Conservation (phyloP, 2,888 invertebrate species). For the Steinernema carpocapsae region DNA sequence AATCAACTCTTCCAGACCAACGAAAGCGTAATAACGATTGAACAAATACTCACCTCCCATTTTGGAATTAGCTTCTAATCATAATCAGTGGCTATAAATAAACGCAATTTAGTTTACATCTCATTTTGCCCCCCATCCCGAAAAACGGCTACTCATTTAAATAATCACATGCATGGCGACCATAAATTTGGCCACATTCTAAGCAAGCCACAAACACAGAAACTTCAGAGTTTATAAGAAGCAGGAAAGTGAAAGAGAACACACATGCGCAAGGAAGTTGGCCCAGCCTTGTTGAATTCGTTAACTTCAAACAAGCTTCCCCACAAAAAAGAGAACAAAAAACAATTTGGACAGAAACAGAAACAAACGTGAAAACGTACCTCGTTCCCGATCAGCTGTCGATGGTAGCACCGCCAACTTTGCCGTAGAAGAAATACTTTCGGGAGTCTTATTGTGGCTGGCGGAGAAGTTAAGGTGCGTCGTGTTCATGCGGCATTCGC, state of each 20-base stretch:
- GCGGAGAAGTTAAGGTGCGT: conserved; percentile 34
- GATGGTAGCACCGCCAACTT: conserved; percentile 34
- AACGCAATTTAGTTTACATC: conserved; percentile 17
- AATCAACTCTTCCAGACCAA: background rate
- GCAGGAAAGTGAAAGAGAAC: background rate
- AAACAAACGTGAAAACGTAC: background rate
- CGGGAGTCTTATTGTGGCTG: conserved; percentile 11
- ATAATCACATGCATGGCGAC: too few species aligned
- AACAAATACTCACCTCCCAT: conserved; percentile 33
- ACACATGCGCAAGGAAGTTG: background rate
- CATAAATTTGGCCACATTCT: too few species aligned
- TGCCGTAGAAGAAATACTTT: conserved; percentile 13
- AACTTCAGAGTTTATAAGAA: background rate
- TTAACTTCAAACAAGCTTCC: background rate
- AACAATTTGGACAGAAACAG: background rate
- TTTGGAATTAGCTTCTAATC: conserved; percentile 26
- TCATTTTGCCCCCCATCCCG: too few species aligned
- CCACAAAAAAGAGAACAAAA: background rate
- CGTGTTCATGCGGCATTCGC: conserved; percentile 35
- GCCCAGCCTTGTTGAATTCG: background rate
- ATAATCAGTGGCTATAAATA: conserved; percentile 33
- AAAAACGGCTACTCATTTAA: too few species aligned
- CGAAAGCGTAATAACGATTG: background rate
- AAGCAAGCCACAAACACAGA: conserved; percentile 1
- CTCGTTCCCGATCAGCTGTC: conserved; percentile 35